phyloP scores from a whole-genome alignment of 2,113 vertebrate genomes.

The human (Homo sapiens) region GRCh38 chr1:60412501-60413000 shows the following conservation, averaged over 20 bases:
- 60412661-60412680: background rate
- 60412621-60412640: background rate
- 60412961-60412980: background rate
- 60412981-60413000: background rate
- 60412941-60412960: background rate
- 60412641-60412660: background rate
- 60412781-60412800: background rate
- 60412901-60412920: background rate
- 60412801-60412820: background rate
- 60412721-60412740: background rate
- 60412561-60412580: background rate
- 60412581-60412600: background rate
- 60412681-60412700: background rate
- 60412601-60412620: background rate
- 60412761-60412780: background rate
- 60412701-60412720: background rate
- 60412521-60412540: background rate
- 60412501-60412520: background rate
- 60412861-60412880: background rate
- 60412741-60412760: background rate
- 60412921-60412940: conserved; percentile 23
- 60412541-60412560: background rate
- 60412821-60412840: background rate
- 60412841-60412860: background rate
- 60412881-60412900: background rate